Evolutionary conservation across 2,797 vertebrate genomes (phyloP), one percentile per base, ranked within the genome.

Genomic region (Rhinophrynus dorsalis): DNA sequence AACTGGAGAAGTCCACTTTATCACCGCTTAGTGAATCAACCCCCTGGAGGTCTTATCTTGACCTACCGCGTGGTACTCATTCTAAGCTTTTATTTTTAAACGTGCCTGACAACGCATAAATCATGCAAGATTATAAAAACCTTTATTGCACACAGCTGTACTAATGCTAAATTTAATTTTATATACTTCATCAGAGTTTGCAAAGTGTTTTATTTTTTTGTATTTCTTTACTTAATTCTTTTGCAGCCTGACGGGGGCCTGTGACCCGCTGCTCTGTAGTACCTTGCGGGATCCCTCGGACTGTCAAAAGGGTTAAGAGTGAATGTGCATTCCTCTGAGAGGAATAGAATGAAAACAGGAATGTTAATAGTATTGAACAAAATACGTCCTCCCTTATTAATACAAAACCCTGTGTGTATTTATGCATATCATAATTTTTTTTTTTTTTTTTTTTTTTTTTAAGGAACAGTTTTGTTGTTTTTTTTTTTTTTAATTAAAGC

Each of bases 251-350:
- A 21, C n/a, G n/a, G 24, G n/a, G 48, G 21, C 12, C 52, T 5
- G 21, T 20, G 40, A 18, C 26, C 2, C 17, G 9, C 6, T 12
- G 6, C n/a, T 15, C 12, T 27, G 45, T 23, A n/a, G 15, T 21
- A n/a, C n/a, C 6, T 12, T n/a, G n/a, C n/a, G n/a, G 3, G 24
- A 30, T 12, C 33, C 32, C 54, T 56, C 18, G 6, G 33, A 11
- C 54, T 38, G 23, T n/a, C 18, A 38, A 56, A 37, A 38, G 21
- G 59, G 50, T 89, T 86, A 89, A 89, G 86, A 83, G 82, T 86
- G 87, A 90, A 89, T 90, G 85, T 90, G 84, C 87, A 92, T 90
- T 90, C 89, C 89, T 91, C 90, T 91, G 89, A 88, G 89, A 90
- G 89, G 89, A 91, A 90, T 84, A 82, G 84, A 85, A 88, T 88